These are phyloP conservation scores for Diaphora mendica DNA, from an alignment of 2,888 invertebrate species.

Conservation along the genomic window DNA sequence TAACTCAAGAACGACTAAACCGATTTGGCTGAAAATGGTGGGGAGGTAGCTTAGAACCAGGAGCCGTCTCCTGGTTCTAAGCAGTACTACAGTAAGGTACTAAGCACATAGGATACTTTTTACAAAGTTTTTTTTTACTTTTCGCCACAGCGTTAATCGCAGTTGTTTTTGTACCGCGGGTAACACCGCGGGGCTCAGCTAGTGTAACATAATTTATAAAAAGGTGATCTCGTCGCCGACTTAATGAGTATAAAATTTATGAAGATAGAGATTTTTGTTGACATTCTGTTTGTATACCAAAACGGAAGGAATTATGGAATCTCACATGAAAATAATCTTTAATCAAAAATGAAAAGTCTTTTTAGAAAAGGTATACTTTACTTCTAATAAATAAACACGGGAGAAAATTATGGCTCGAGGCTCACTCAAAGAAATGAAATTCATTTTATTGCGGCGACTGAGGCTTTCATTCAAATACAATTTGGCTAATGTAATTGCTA, in stretches of 20 bases:
- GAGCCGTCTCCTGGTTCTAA: too few relatives aligned
- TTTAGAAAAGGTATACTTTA: conserved; percentile 46
- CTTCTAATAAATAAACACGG: conserved; percentile 61
- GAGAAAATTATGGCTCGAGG: conserved; percentile 56
- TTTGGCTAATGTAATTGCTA: conserved; percentile 78
- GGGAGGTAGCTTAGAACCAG: too few relatives aligned
- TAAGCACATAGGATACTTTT: too few relatives aligned
- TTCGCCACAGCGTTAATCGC: too few relatives aligned
- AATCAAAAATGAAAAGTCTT: conserved; percentile 33
- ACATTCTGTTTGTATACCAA: conserved; percentile 3
- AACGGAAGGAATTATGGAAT: conserved; percentile 19
- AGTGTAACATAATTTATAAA: background rate
- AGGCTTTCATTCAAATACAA: conserved; percentile 73
- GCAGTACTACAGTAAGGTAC: too few relatives aligned
- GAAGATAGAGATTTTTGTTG: conserved; percentile 5
- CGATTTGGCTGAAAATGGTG: too few relatives aligned
- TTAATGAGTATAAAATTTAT: background rate
- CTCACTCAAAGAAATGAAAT: conserved; percentile 75
- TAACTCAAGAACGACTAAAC: too few relatives aligned
- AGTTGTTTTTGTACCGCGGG: too few relatives aligned
- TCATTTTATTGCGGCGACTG: conserved; percentile 74
- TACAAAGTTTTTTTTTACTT: too few relatives aligned
- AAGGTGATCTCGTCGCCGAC: background rate
- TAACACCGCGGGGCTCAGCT: too few relatives aligned
- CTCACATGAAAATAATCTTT: conserved; percentile 31